Base-by-base conservation (phyloP, 2,113 vertebrate genomes). In the Choloepus hoffmanni region DNA sequence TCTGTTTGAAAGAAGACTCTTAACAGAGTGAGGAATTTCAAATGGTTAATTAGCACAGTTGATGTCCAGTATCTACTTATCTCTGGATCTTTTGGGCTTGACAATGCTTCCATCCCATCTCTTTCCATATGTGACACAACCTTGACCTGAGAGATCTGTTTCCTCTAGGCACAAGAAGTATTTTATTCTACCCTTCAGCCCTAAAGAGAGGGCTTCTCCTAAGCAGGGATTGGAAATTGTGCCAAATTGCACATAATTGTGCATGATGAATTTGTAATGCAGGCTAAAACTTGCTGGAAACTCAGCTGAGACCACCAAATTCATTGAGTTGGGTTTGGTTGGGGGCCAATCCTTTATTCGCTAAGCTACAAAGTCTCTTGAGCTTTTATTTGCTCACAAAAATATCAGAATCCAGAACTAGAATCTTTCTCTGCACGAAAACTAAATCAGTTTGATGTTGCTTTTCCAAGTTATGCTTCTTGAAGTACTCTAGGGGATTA, bases 171-270 rank as follows among this genome's bases (percentile, higher is more conserved):
- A 90, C 63, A 72, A 88, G 45, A 97, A 96, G 26, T 93, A 96
- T 96, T 95, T 93, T 79, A 94, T 90, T 74, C 53, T 96, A 76
- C 96, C 88, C 70, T 94, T 89, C 50, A 95, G 76, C 23, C 94
- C 93, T n/a, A 36, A 93, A 85, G n/a, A 96, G 97, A 96, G 83
- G 77, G 26, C 84, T 77, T 97, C 94, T 96, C 93, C 96, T 85
- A 96, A 96, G 78, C 76, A 98, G 84, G 85, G 96, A 85, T 24
- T 95, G 94, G 87, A 96, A 97, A 72, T 97, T 97, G 87, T 93
- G 97, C 97, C 92, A 98, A 98, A 98, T 97, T 98, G 97, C 77
- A 96, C 95, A 85, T 98, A 98, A 98, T 98, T 97, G 74, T 87
- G 97, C 76, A 85, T 96, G 95, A 98, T 97, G 96, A 98, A 98